Conservation (phyloP, 2,113 vertebrate genomes). For the Cheirogaleus medius region DNA sequence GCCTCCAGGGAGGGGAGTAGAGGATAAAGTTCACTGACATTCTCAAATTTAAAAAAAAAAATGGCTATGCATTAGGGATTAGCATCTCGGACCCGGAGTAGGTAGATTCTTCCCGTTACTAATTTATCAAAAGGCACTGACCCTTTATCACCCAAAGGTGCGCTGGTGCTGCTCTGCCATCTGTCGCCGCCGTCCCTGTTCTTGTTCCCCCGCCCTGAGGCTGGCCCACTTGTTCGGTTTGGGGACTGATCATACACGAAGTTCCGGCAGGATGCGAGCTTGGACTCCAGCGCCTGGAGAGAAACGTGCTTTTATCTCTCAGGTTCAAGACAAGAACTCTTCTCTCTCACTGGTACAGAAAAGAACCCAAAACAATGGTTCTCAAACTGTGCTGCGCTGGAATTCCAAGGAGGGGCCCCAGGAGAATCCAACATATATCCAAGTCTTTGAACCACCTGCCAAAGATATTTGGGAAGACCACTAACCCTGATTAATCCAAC, state of each 20-base stretch:
- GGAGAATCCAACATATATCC: neutral
- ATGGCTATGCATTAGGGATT: fast-evolving
- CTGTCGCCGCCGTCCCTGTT: slow-evolving; percentile 87
- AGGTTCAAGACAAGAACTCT: neutral
- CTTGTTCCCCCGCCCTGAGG: slow-evolving; percentile 78
- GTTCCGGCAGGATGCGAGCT: slow-evolving; percentile 96
- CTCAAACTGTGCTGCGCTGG: fast-evolving
- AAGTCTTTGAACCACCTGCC: neutral
- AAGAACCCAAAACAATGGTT: neutral
- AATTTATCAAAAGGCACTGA: slow-evolving; percentile 76
- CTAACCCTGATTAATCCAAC: neutral
- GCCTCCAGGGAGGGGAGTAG: neutral
- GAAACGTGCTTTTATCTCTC: neutral
- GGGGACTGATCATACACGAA: slow-evolving; percentile 93
- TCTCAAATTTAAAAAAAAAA: neutral
- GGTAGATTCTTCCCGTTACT: fast-evolving
- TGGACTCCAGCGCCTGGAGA: slow-evolving; percentile 95
- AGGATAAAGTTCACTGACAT: neutral
- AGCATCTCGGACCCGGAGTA: neutral
- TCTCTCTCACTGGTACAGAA: neutral
- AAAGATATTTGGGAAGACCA: neutral
- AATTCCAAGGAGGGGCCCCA: neutral
- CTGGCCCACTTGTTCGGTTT: slow-evolving; percentile 79
- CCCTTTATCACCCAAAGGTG: slow-evolving; percentile 90
- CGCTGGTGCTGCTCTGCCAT: slow-evolving; percentile 78